These are phyloP conservation scores for Neofelis nebulosa DNA, from an alignment of 2,113 vertebrate genomes.

Conservation along the genomic window DNA sequence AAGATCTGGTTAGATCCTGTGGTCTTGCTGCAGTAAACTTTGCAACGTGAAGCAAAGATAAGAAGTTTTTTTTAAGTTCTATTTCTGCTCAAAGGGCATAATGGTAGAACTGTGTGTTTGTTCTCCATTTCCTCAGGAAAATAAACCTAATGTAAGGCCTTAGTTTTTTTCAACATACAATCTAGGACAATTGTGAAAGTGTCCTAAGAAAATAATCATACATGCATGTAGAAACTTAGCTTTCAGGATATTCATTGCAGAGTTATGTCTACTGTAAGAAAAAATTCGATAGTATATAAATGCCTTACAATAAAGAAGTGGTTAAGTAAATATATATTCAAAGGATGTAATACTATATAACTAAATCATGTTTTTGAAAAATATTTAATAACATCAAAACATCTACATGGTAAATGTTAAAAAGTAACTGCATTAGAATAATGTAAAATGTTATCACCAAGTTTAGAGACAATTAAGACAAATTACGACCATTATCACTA, in stretches of 20 bases:
- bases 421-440: conserved; percentile 13
- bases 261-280: neutral
- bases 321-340: conserved; percentile 24
- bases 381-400: conserved; percentile 39
- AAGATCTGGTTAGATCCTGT: neutral
- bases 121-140: conserved; percentile 17
- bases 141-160: conserved; percentile 6
- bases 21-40: conserved; percentile 37
- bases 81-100: neutral
- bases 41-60: neutral
- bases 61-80: conserved; percentile 21
- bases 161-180: neutral
- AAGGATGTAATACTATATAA: conserved; percentile 12
- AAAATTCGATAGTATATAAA: neutral
- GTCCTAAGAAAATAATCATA: conserved; percentile 40
- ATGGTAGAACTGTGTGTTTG: conserved; percentile 1
- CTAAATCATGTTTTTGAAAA: conserved; percentile 42
- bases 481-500: conserved; percentile 26
- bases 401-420: neutral
- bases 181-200: neutral
- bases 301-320: conserved; percentile 19
- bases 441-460: conserved; percentile 19
- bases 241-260: neutral
- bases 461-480: neutral
- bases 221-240: neutral